Evolutionary conservation across 92 coral and sea anemone genomes (phyloP).

Genomic region (Diadumene lineata): DNA sequence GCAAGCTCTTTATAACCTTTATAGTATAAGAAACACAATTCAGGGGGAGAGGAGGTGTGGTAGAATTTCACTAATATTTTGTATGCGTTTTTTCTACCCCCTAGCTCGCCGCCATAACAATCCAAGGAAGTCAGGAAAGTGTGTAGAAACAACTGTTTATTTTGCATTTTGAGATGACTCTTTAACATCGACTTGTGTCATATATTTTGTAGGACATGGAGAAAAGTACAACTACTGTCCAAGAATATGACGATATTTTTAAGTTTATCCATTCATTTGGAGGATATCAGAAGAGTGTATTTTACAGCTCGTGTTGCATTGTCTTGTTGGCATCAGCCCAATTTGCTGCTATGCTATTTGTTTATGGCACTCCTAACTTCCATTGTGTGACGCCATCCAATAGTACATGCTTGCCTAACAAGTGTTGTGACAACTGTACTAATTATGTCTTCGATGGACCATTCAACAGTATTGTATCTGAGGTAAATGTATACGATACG

Average conservation of each 20-base stretch:
- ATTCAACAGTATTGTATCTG: conserved; percentile 34
- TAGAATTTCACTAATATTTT: no score
- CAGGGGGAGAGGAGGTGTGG: no score
- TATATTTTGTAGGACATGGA: no score
- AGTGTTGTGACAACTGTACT: conserved; percentile 44
- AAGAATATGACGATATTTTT: conserved; percentile 51
- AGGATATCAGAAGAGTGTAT: conserved; percentile 49
- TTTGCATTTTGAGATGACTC: no score
- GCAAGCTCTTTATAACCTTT: no score
- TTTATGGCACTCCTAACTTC: conserved; percentile 54
- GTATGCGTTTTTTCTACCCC: no score
- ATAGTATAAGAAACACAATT: no score
- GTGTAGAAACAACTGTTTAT: no score
- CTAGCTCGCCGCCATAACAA: no score
- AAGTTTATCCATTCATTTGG: conserved; percentile 39
- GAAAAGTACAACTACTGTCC: no score
- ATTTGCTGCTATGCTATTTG: conserved; percentile 42
- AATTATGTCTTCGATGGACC: conserved; percentile 42
- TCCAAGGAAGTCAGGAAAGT: no score
- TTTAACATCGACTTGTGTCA: no score
- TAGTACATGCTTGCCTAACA: conserved; percentile 20
- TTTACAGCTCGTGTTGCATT: conserved; percentile 32
- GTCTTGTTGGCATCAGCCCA: conserved; percentile 34
- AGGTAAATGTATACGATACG: conserved; percentile 15
- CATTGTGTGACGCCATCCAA: conserved; percentile 39